These are phyloP conservation scores for Sorex maritimensis DNA, from an alignment of 2,797 vertebrate species.

Conservation along the genomic window DNA sequence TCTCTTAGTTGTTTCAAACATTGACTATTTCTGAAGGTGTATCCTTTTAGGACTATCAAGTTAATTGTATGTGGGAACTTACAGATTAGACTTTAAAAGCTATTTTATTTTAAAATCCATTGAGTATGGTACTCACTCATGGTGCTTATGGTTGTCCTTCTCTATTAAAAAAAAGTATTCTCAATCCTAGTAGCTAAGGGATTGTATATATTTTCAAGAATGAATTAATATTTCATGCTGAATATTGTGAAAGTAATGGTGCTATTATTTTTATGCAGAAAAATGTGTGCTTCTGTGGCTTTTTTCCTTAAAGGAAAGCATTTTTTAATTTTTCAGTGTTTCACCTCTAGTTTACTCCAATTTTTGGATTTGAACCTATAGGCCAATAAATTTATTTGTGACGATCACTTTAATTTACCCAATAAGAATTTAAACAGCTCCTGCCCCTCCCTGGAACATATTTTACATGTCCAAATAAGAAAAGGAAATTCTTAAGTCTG, in stretches of 20 bases:
- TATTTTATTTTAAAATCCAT: too few relatives aligned
- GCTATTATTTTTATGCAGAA: neutral
- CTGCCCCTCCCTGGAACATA: neutral
- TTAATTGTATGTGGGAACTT: neutral
- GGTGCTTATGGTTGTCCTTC: too few relatives aligned
- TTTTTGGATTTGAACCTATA: neutral
- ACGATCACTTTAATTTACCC: conserved; percentile 35
- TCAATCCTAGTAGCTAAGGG: too few relatives aligned
- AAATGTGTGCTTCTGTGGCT: conserved; percentile 1
- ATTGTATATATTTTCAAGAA: neutral
- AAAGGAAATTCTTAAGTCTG: conserved; percentile 30
- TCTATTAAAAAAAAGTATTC: too few relatives aligned
- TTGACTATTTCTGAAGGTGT: neutral
- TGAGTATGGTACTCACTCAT: too few relatives aligned
- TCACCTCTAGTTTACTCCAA: neutral
- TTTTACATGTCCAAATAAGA: conserved; percentile 49
- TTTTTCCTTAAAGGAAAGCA: conserved; percentile 19
- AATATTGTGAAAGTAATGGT: neutral
- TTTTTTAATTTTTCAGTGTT: conserved; percentile 35
- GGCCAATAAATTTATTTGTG: conserved; percentile 49
- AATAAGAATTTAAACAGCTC: conserved; percentile 26
- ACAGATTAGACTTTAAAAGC: too few relatives aligned
- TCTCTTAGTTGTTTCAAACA: neutral
- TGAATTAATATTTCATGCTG: too few relatives aligned
- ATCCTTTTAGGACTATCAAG: neutral